A percentile compares a stretch with the other conserved stretches of the same genome.
phyloP scores from a whole-genome alignment of 2,113 vertebrate genomes.

The Philantomba maxwellii region DNA sequence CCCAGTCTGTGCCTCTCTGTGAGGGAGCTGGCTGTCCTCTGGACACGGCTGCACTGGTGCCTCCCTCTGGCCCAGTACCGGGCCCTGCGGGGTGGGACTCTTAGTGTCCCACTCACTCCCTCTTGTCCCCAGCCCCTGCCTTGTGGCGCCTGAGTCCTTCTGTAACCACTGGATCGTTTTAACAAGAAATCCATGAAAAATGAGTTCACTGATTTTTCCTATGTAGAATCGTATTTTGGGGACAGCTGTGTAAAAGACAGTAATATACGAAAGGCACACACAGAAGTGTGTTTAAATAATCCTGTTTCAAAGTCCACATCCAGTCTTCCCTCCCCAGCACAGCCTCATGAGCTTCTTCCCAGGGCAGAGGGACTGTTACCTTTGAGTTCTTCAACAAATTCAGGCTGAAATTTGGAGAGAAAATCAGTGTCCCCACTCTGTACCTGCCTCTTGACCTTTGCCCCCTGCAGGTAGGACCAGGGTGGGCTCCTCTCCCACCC shows the following conservation, averaged over 20 bases:
- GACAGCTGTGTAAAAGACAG: background rate
- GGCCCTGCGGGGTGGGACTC: background rate
- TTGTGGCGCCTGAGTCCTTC: background rate
- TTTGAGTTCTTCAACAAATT: background rate
- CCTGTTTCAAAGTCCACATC: background rate
- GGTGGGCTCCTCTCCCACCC: background rate
- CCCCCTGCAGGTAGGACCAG: background rate
- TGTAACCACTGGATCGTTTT: background rate
- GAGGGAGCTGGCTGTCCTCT: background rate
- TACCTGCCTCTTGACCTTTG: background rate
- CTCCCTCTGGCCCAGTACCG: background rate
- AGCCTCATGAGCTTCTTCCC: background rate
- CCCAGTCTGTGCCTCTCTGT: background rate
- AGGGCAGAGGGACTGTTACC: background rate
- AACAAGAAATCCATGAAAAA: background rate
- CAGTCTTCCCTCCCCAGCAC: background rate
- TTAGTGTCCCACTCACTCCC: background rate
- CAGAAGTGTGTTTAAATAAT: background rate
- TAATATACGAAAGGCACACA: background rate
- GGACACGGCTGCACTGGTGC: background rate
- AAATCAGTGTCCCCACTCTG: background rate
- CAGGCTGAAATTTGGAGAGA: background rate
- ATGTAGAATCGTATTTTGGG: background rate
- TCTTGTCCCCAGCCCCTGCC: background rate
- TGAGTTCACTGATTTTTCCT: background rate